phyloP scores from a whole-genome alignment of 1,140 invertebrate genomes.

The Telenomus remus region DNA sequence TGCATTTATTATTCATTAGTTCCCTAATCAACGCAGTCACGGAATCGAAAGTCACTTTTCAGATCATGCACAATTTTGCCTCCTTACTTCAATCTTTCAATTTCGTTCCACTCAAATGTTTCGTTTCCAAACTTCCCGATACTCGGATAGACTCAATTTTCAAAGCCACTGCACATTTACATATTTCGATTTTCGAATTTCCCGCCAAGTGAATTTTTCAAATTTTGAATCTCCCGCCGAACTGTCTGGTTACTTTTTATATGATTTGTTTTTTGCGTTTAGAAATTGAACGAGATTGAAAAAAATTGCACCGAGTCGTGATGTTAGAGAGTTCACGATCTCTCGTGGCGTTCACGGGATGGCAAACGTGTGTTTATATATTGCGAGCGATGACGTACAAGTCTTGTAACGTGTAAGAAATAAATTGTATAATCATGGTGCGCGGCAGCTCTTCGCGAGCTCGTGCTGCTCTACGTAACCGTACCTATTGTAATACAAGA shows the following conservation, averaged over 20 bases:
- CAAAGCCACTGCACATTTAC: too few relatives aligned
- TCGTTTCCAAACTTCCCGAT: too few relatives aligned
- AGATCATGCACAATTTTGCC: neutral
- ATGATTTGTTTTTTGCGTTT: too few relatives aligned
- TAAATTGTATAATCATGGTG: constrained; percentile 38
- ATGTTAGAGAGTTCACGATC: constrained; percentile 20
- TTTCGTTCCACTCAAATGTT: too few relatives aligned
- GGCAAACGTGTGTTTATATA: constrained; percentile 32
- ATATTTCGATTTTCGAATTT: too few relatives aligned
- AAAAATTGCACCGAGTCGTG: constrained; percentile 14
- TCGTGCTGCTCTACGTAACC: constrained; percentile 17
- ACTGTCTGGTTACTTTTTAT: too few relatives aligned
- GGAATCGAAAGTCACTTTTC: neutral
- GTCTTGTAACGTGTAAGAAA: constrained; percentile 21
- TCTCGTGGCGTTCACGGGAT: constrained; percentile 1
- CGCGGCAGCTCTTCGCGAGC: constrained; percentile 7
- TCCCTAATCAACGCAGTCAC: neutral
- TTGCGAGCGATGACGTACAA: constrained; percentile 29
- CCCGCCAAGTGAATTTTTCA: too few relatives aligned
- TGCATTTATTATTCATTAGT: neutral
- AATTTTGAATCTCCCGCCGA: too few relatives aligned
- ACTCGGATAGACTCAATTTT: too few relatives aligned
- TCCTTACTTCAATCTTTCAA: too few relatives aligned
- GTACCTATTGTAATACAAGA: constrained; percentile 9
- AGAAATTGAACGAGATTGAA: too few relatives aligned